Base-by-base conservation (phyloP, 2,888 invertebrate genomes). In the Aspidapion aeneum region DNA sequence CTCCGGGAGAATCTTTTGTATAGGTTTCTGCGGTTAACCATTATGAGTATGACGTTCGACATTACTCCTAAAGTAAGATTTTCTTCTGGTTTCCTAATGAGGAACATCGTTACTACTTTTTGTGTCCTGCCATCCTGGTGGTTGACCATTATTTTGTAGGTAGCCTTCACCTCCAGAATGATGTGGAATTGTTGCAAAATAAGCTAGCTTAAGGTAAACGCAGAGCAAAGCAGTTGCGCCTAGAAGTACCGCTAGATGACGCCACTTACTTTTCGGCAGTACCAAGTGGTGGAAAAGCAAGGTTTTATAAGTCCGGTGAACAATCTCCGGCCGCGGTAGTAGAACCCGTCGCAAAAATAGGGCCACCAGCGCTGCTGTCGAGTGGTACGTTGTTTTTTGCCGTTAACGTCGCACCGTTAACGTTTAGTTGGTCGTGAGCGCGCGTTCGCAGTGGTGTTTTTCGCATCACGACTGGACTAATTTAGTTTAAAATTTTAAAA, bases 221-320 rank as follows among this genome's bases (percentile, higher is more conserved):
- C n/a, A 7, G 12, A 35, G 5, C 35, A 12, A 12, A 35, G 35
- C 35, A 12, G 35, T n/a, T 19, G 17, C 17, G 19, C 52, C 52
- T 19, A 52, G 18, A 17, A 5, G 52, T n/a, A 19, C 19, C 52
- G 52, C 52, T 52, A 52, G 52, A n/a, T 52, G 52, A 5, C 52
- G 52, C 19, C 18, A 19, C 52, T 17, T n/a, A 19, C 52, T 52
- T 52, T 52, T n/a, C 18, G 19, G 17, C 52, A n/a, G 19, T 18
- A 18, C 55, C 58, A 60, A 63, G 67, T 67, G 65, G 67, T 67
- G 66, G 67, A 17, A 67, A 63, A 55, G 68, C 84, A 85, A 85
- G 85, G 85, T 85, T 85, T 85, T 85, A 85, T 85, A 85, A 85
- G 82, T 82, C 82, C 83, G 80, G 83, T 83, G 82, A 83, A 84